Evolutionary conservation across 2,888 invertebrate species (phyloP), one percentile per base, ranked within the genome.

Genomic region (Harmothoe impar): DNA sequence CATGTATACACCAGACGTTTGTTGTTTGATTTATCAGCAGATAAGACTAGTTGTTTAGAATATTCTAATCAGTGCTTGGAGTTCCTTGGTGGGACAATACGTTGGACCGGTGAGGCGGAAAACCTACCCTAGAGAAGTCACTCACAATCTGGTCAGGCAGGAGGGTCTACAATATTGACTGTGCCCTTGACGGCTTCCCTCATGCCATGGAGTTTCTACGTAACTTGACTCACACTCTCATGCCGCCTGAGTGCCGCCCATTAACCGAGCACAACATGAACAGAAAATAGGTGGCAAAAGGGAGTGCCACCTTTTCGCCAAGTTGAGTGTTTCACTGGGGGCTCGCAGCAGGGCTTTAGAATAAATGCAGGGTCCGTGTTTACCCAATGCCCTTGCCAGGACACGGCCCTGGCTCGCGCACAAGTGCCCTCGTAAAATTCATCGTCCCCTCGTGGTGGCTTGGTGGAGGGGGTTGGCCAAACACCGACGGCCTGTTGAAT

Each of bases 391-490:
- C 78, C 78, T 68, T 78, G 78, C 33, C 78, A 20, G 31, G 84
- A 43, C 62, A 62, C 62, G 62, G 23, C 62, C 62, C 62, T n/a
- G n/a, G 62, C n/a, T n/a, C 7, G 23, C 62, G 62, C 62, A n/a
- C 35, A 84, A 84, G 84, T 23, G 84, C 84, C 84, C 84, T 84
- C 84, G 51, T 84, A 84, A 84, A 84, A 43, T 43, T 43, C 78
- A 78, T 62, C 10, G 78, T 29, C 78, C 78, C 10, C 78, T n/a
- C 3, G n/a, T 25, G 25, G 31, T 29, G 78, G 20, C 78, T 35
- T 0, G 78, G 78, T 25, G 29, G 20, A 78, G 62, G 15, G 62
- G 43, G 43, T 43, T 10, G 43, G 20, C 33, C 81, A 81, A 81
- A 81, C 81, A 81, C 43, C 20, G 20, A 17, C 81, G 35, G 20